A percentile compares a stretch with the other conserved stretches of the same genome.
phyloP scores from a whole-genome alignment of 2,113 vertebrate genomes.

The Cyrtonyx montezumae region DNA sequence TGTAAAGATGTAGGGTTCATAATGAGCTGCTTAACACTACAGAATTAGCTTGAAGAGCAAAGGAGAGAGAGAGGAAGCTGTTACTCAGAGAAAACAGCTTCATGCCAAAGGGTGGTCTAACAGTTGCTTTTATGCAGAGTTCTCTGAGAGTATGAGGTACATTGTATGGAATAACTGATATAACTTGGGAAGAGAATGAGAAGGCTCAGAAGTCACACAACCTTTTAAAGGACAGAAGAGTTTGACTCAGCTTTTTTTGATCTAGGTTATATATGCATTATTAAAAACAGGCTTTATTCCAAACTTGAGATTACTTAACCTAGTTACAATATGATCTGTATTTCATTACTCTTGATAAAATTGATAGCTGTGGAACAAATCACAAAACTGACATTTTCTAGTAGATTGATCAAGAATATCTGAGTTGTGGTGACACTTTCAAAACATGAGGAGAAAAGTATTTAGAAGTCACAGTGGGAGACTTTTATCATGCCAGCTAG shows the following conservation, averaged over 20 bases:
- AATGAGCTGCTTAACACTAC: background rate
- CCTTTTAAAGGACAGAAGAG: background rate
- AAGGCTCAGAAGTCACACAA: background rate
- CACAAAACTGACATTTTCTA: background rate
- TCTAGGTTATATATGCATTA: background rate
- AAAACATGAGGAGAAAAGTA: background rate
- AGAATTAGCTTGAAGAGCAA: background rate
- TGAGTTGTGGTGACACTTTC: background rate
- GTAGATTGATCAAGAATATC: background rate
- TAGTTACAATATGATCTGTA: background rate
- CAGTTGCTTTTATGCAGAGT: background rate
- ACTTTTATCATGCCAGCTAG: background rate
- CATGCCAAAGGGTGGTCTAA: background rate
- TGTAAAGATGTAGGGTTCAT: background rate
- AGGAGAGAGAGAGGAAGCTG: background rate
- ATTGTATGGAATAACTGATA: background rate
- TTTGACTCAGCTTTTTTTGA: background rate
- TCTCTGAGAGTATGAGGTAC: background rate
- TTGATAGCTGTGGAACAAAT: background rate
- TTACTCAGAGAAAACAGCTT: background rate
- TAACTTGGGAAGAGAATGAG: conserved; percentile 11
- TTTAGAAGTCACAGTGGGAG: background rate
- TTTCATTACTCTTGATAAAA: background rate
- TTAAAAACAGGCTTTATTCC: background rate
- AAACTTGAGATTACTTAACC: background rate